phyloP scores from a whole-genome alignment of 2,888 invertebrate genomes.

The Drosophila cracens region DNA sequence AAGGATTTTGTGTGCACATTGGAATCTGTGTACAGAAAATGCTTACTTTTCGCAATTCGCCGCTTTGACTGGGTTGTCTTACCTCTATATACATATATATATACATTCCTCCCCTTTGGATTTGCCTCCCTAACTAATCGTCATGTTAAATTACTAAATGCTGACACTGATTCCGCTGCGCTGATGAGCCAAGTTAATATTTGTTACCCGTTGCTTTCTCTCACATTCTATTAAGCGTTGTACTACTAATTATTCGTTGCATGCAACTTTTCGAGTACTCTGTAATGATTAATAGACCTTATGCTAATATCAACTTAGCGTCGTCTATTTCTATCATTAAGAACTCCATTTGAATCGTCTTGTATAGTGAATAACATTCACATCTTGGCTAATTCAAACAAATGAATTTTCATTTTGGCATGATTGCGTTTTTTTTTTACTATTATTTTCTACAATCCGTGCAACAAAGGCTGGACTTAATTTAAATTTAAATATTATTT shows the following conservation, averaged over 20 bases:
- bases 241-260: neutral
- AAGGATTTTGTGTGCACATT: no score
- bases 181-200: neutral
- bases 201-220: neutral
- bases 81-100: neutral
- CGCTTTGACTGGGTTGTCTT: neutral
- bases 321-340: neutral
- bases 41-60: neutral
- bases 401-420: neutral
- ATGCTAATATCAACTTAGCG: neutral
- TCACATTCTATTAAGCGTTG: neutral
- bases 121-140: neutral
- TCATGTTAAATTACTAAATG: neutral
- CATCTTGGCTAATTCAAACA: neutral
- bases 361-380: neutral
- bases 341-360: neutral
- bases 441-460: neutral
- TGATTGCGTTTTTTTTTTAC: neutral
- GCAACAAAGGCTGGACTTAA: neutral
- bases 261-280: neutral
- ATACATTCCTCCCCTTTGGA: neutral
- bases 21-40: no score
- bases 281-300: neutral
- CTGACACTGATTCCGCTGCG: neutral
- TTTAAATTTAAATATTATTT: neutral